Evolutionary conservation across 2,888 invertebrate species (phyloP).

Genomic region (Cepaea hortensis): DNA sequence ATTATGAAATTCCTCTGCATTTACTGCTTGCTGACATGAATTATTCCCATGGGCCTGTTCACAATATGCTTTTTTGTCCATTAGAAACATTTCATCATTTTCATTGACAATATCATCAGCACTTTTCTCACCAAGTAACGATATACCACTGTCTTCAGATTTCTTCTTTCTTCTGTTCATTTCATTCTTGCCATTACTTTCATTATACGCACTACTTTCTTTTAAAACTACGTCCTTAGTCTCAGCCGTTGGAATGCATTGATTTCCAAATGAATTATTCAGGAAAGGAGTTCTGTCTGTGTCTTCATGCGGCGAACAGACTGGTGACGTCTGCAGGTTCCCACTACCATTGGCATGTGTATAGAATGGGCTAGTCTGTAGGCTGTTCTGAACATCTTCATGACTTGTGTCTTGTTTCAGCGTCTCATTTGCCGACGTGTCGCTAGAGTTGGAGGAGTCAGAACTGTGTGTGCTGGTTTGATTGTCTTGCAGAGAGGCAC

Average conservation of each 20-base stretch:
- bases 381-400: background rate
- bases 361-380: background rate
- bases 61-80: background rate
- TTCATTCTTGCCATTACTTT: background rate
- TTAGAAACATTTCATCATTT: background rate
- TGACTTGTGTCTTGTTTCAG: conserved; percentile 1
- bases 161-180: conserved; percentile 17
- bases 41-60: background rate
- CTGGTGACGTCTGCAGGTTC: background rate
- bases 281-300: background rate
- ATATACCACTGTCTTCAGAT: conserved; percentile 44
- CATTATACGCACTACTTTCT: background rate
- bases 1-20: background rate
- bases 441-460: background rate
- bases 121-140: conserved; percentile 32
- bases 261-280: background rate
- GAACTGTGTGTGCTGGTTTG: conserved; percentile 1
- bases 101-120: conserved; percentile 1
- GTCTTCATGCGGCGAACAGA: background rate
- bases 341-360: background rate
- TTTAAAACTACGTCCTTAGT: background rate
- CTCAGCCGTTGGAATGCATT: background rate
- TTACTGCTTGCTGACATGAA: background rate
- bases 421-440: background rate
- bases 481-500: background rate